phyloP scores from a whole-genome alignment of 2,888 invertebrate genomes.

The Arctia plantaginis region DNA sequence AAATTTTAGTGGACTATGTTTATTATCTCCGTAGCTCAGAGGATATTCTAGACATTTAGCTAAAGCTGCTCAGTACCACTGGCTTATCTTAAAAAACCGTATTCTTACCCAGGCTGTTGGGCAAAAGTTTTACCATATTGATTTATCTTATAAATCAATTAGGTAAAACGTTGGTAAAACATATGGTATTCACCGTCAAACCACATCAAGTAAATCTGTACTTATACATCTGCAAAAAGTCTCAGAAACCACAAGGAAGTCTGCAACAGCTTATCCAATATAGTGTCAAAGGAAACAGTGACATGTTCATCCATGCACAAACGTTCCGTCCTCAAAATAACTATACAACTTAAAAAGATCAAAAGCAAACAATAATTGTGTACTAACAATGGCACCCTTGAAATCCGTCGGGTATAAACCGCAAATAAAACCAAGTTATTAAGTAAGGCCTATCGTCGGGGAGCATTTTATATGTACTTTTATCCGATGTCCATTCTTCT shows the following conservation, averaged over 20 bases:
- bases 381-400: conserved; percentile 75
- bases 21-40: background rate
- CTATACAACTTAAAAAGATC: conserved; percentile 78
- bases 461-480: conserved; percentile 71
- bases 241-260: conserved; percentile 47
- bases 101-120: background rate
- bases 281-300: conserved; percentile 56
- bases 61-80: background rate
- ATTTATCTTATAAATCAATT: no score
- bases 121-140: no score
- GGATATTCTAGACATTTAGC: no score
- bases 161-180: no score
- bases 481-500: conserved; percentile 85
- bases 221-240: conserved; percentile 29
- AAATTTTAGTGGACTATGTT: background rate
- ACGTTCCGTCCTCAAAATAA: conserved; percentile 67
- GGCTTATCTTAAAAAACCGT: background rate
- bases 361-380: conserved; percentile 81
- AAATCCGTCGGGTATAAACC: conserved; percentile 76
- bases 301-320: conserved; percentile 64
- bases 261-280: conserved; percentile 49
- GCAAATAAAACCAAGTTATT: conserved; percentile 84
- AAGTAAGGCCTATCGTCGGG: conserved; percentile 74
- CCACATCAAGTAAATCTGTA: conserved; percentile 31
- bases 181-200: conserved; percentile 4